A percentile compares a stretch with the other conserved stretches of the same genome.
These are phyloP conservation scores for Glaucomys volans DNA, from an alignment of 2,113 vertebrate species.

Conservation along the genomic window DNA sequence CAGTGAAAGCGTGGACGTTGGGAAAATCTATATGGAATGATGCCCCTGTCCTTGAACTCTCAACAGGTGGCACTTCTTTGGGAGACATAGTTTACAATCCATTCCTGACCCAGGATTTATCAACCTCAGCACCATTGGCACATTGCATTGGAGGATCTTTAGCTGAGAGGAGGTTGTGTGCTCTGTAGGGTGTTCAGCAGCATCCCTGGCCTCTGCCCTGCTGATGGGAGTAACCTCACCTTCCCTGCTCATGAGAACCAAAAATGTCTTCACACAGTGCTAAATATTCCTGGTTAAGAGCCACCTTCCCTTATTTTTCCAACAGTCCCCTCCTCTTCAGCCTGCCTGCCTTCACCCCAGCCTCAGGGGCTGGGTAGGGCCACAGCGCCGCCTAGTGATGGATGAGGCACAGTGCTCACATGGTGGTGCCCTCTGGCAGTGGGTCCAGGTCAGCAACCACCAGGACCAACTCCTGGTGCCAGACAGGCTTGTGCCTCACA, in stretches of 20 bases:
- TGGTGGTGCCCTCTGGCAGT: rapidly evolving
- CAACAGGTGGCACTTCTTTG: not conserved
- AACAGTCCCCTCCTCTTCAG: not conserved
- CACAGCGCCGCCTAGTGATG: not conserved
- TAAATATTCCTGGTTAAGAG: not conserved
- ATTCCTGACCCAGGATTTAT: too few species aligned
- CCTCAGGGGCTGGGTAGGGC: not conserved
- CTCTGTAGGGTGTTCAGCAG: not conserved
- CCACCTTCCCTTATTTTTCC: rapidly evolving
- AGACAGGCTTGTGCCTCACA: not conserved
- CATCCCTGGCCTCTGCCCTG: not conserved
- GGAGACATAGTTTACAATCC: not conserved
- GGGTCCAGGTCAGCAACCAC: not conserved
- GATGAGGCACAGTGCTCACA: not conserved
- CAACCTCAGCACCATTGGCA: rapidly evolving
- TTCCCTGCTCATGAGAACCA: not conserved
- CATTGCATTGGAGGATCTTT: not conserved
- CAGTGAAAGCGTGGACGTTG: not conserved
- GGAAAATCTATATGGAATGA: not conserved
- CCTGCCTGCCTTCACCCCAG: not conserved
- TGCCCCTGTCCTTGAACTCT: not conserved
- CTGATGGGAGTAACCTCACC: not conserved
- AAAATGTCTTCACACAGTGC: not conserved
- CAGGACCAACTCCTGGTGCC: not conserved
- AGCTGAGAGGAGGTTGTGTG: not conserved